Evolutionary conservation across 2,113 vertebrate genomes (phyloP), one percentile per base, ranked within the genome.

Genomic region (Mormyrus iriodes): DNA sequence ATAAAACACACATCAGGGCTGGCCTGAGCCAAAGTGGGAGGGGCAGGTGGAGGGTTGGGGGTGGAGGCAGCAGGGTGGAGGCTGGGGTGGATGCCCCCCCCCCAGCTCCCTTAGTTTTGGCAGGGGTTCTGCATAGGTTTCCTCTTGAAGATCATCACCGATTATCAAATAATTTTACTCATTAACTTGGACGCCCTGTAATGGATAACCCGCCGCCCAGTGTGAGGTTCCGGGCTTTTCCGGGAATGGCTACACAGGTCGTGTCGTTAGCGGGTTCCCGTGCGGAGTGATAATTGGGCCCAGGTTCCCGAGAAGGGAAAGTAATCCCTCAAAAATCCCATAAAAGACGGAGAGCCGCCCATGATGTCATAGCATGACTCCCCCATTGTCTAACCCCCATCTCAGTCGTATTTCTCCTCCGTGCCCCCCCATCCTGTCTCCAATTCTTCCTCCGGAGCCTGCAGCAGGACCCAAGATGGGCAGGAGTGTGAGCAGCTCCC

Each of bases 321-420:
- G 91, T 49, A 91, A 92, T 92, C 90, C 89, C 90, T 90, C 65
- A 89, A 85, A 90, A 90, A 90, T 90, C 91, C 82, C 89, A 46
- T 44, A 13, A 89, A 88, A 91, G 90, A 89, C 91, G 35, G 44
- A 51, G 88, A 85, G 86, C 89, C 44, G 89, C 90, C 76, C 89
- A 89, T 92, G 91, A 92, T 92, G 91, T 92, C 90, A 92, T 89
- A 83, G 91, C 61, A 90, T 55, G 91, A 89, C 89, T 89, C 89
- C 88, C 87, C 89, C 89, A 79, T 90, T 89, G 89, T 93, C 90
- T 88, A 91, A 91, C 83, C 87, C 88, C 90, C 82, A 90, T 44
- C 24, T 39, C 31, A 53, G 39, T n/a, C 82, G 5, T 48, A 4
- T 44, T 21, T 21, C 17, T 13, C 46, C 84, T 42, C 52, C 35